Evolutionary conservation across 1,140 invertebrate genomes (phyloP).

Genomic region (Berghia stephanieae): DNA sequence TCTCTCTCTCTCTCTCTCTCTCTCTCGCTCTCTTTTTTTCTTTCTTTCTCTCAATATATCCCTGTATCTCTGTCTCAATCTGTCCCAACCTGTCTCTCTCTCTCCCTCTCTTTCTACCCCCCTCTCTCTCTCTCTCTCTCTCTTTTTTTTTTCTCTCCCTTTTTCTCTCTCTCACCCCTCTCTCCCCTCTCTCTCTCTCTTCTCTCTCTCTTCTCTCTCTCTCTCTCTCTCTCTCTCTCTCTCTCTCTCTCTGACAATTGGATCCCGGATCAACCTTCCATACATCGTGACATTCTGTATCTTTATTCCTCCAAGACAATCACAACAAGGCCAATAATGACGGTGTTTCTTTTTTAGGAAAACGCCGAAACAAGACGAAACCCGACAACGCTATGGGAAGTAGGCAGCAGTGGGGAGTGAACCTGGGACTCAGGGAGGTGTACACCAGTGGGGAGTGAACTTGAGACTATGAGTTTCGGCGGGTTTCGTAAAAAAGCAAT

Average conservation of each 20-base stretch:
- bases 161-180: background rate
- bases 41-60: background rate
- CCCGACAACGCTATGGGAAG: too few relatives aligned
- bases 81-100: background rate
- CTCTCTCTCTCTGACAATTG: conserved; percentile 8
- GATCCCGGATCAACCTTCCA: too few relatives aligned
- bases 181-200: background rate
- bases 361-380: too few relatives aligned
- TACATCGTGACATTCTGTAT: too few relatives aligned
- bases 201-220: background rate
- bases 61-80: background rate
- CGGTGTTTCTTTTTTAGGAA: too few relatives aligned
- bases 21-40: background rate
- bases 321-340: too few relatives aligned
- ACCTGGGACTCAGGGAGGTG: too few relatives aligned
- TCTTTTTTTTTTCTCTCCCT: conserved; percentile 1
- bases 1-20: conserved; percentile 9
- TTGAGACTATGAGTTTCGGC: too few relatives aligned
- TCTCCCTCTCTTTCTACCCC: background rate
- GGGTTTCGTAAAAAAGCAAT: too few relatives aligned
- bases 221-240: conserved; percentile 2
- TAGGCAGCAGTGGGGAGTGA: too few relatives aligned
- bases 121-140: conserved; percentile 12
- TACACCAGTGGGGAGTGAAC: too few relatives aligned
- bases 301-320: too few relatives aligned